Base-by-base conservation (phyloP, 2,797 vertebrate species). In the Glossophaga mutica region DNA sequence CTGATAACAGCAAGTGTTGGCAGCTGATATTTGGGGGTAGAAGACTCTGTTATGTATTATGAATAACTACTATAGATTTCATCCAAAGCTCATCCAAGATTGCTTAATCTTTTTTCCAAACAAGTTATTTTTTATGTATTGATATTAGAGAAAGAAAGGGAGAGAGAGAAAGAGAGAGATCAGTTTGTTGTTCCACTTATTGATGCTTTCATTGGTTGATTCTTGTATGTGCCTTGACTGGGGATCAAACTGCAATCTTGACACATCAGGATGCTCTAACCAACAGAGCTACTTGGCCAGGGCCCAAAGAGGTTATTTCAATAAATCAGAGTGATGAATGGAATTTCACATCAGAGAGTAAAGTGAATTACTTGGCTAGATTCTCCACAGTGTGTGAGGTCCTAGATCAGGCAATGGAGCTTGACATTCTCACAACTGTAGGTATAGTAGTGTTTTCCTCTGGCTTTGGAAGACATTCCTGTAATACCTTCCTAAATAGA, bases 21-120 rank as follows among this genome's bases (percentile, higher is more conserved):
- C 24, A 42, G 50, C 55, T 88, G 67, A 84, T 29, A 55, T 59
- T 65, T 94, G 74, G 39, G n/a, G n/a, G 39, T 76, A 55, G 50
- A 88, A 57, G 9, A 3, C 10, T 79, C 8, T 79, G 39, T 6
- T 79, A 67, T 70, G 48, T 74, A 65, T 74, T 85, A 32, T 55
- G 62, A 85, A 52, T 70, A 65, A 24, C 21, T 92, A 44, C 44
- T 70, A 7, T 2, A 4, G 15, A 92, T 94, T 57, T 78, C 76
- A 83, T 68, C 50, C 50, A 90, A 73, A 90, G 11, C 29, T 67
- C n/a, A 50, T 16, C 14, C 34, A 87, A 86, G 5, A 1, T 65
- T 83, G 29, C 39, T 83, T 82, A 37, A 34, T 92, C 29, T 26
- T 84, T 52, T 67, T 37, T 29, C 14, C 6, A 67, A 81, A 67